Base-by-base conservation (phyloP, 2,797 vertebrate species). In the Fringilla coelebs region DNA sequence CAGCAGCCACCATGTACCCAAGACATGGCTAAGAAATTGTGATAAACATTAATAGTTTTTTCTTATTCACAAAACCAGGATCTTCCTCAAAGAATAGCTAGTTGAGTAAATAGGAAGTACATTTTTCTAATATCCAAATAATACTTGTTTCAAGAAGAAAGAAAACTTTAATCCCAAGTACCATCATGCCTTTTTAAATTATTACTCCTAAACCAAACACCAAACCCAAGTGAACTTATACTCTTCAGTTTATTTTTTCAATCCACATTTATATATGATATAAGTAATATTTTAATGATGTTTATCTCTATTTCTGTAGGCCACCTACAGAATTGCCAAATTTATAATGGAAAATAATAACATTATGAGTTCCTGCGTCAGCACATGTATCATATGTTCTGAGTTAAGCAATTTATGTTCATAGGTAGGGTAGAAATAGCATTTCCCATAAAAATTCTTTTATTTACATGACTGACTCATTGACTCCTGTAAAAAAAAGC, bases 1-100 rank as follows among this genome's bases (percentile, higher is more conserved):
- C 4, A 1, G 18, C 24, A 67, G 6, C 9, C 3, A 28, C n/a
- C 51, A 17, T 48, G 7, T 32, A 52, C 21, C 32, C 0, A 0
- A 78, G 18, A 12, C 8, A 62, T 4, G 74, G 38, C 26, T 28
- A 41, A 40, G 48, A 71, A 78, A 45, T 19, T 10, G 3, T 34
- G 38, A 32, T 22, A 63, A 21, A 46, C 2, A 10, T 3, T 19
- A 6, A 4, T 10, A 82, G 2, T 4, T 31, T 85, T 70, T 24
- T 43, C n/a, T 63, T 62, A 20, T 31, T 67, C 31, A 26, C 36
- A 34, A 60, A 71, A 60, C 0, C 11, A 36, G 11, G 10, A 58
- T 29, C 9, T 82, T 71, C 6, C 22, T 36, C 36, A 45, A 55
- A 46, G 4, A 32, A 10, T 14, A 54, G 2, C 13, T 71, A 48